These are phyloP conservation scores for Bimastos eiseni DNA, from an alignment of 2,888 invertebrate species.

Conservation along the genomic window DNA sequence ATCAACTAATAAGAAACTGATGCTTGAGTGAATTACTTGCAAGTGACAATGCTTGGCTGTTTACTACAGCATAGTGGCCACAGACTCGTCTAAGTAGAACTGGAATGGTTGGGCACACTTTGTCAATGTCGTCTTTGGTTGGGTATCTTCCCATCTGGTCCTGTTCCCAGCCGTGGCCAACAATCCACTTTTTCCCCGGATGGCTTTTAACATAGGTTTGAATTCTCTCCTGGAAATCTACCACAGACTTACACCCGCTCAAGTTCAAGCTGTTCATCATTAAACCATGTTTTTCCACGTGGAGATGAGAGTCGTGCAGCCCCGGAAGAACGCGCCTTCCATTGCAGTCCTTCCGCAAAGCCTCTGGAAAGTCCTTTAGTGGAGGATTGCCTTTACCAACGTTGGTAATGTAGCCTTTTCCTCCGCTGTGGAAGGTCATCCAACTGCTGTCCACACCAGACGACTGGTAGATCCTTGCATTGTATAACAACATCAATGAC, in stretches of 20 bases:
- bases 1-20: neutral
- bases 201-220: conserved; percentile 23
- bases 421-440: conserved; percentile 37
- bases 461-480: conserved; percentile 38
- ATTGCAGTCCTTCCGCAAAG: conserved; percentile 19
- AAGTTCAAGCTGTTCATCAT: conserved; percentile 28
- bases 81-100: conserved; percentile 41
- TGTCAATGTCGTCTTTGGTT: conserved; percentile 41
- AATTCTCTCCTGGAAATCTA: conserved; percentile 32
- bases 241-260: conserved; percentile 34
- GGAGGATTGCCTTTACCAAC: conserved; percentile 30
- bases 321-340: conserved; percentile 41
- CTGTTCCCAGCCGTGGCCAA: conserved; percentile 41
- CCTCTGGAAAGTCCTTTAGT: conserved; percentile 26
- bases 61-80: conserved; percentile 40
- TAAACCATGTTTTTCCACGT: conserved; percentile 35
- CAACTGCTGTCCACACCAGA: conserved; percentile 30
- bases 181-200: conserved; percentile 33
- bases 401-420: conserved; percentile 34
- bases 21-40: conserved; percentile 32
- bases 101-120: conserved; percentile 40
- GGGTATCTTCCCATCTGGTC: conserved; percentile 42
- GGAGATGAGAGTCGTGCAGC: conserved; percentile 44
- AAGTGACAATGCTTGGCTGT: conserved; percentile 38
- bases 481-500: conserved; percentile 34